A percentile compares a stretch with the other conserved stretches of the same genome.
phyloP scores from a whole-genome alignment of 2,888 invertebrate genomes.

The Bembecia ichneumoniformis region DNA sequence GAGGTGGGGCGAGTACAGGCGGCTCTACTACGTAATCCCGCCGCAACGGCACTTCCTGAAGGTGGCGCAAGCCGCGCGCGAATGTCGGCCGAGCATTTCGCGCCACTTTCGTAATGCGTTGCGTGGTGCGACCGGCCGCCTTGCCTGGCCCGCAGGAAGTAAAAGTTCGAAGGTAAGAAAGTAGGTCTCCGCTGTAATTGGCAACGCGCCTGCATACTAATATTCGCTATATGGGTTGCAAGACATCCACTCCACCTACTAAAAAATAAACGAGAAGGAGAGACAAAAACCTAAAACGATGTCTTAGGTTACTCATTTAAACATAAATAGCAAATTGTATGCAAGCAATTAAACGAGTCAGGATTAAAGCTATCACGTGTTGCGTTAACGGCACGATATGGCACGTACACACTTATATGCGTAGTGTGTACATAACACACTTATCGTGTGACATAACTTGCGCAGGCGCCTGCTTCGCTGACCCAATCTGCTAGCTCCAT shows the following conservation, averaged over 20 bases:
- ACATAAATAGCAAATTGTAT: too few relatives aligned
- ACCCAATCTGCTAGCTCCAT: slow-evolving; percentile 48
- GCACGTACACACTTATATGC: neutral
- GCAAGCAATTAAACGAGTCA: neutral
- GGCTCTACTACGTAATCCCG: slow-evolving; percentile 60
- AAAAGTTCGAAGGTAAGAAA: slow-evolving; percentile 74
- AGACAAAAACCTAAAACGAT: neutral
- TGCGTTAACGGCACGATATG: slow-evolving; percentile 5
- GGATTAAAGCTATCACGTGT: neutral
- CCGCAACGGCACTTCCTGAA: slow-evolving; percentile 69
- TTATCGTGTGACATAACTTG: slow-evolving; percentile 49
- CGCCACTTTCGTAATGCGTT: slow-evolving; percentile 71
- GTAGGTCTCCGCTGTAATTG: slow-evolving; percentile 70
- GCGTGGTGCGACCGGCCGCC: slow-evolving; percentile 67
- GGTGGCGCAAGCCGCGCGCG: slow-evolving; percentile 66
- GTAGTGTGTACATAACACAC: neutral
- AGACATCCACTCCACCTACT: slow-evolving; percentile 2
- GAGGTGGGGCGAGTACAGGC: slow-evolving; percentile 21
- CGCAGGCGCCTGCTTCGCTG: slow-evolving; percentile 32
- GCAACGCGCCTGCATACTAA: slow-evolving; percentile 68
- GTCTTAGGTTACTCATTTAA: neutral
- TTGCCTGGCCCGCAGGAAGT: slow-evolving; percentile 69
- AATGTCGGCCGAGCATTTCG: slow-evolving; percentile 72
- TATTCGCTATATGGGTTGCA: slow-evolving; percentile 21
- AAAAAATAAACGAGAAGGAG: too few relatives aligned